Percentiles rank a stretch among this genome's conserved stretches.
phyloP scores from a whole-genome alignment of 2,797 vertebrate species.

The Ceryle rudis region DNA sequence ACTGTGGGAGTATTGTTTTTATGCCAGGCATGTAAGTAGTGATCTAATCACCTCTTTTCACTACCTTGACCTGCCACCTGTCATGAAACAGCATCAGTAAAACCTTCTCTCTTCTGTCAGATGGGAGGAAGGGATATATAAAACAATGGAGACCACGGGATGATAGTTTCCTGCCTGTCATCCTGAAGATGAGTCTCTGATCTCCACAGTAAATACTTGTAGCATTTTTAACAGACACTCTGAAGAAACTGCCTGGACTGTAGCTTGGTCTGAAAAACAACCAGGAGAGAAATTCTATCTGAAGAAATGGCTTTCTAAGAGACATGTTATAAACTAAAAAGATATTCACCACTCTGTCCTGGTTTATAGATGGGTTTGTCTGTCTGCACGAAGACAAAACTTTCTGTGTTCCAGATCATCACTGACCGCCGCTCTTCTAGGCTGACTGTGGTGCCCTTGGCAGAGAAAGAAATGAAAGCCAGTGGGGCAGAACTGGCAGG shows the following conservation, averaged over 20 bases:
- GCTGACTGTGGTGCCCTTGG: conserved; percentile 32
- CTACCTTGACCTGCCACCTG: not conserved
- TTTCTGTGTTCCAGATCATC: conserved; percentile 46
- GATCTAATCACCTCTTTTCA: not conserved
- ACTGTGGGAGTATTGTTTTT: not conserved
- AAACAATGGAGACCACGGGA: not conserved
- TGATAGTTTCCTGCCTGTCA: not conserved
- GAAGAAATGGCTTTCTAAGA: not conserved
- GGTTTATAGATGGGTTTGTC: conserved; percentile 77
- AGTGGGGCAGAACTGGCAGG: not conserved
- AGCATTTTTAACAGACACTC: not conserved
- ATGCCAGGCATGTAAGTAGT: not conserved
- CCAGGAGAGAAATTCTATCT: not conserved
- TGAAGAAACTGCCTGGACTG: not conserved
- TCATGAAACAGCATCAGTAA: not conserved
- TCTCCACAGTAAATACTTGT: not conserved
- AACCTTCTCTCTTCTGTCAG: not conserved
- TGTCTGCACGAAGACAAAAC: conserved; percentile 69
- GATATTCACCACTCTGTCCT: conserved; percentile 67
- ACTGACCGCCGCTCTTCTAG: conserved; percentile 49
- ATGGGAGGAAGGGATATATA: not conserved
- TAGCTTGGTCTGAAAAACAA: not conserved
- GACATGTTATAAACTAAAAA: not conserved
- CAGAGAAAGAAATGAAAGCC: conserved; percentile 71
- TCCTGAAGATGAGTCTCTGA: not conserved